Evolutionary conservation across 2,888 invertebrate species (phyloP).

Genomic region (Mesorhabditis belari): DNA sequence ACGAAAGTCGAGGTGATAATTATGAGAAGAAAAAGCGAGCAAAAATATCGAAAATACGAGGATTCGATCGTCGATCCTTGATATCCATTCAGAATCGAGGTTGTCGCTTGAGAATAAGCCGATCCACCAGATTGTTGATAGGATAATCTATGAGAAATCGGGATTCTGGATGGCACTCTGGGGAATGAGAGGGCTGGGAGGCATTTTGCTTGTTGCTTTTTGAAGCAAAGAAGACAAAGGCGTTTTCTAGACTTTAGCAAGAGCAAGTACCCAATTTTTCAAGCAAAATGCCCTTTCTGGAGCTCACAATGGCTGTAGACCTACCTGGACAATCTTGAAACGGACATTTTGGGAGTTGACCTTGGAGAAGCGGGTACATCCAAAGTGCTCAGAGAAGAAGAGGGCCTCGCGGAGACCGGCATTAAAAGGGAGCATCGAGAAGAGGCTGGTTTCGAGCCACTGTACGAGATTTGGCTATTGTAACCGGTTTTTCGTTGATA

Average conservation of each 20-base stretch:
- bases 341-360: neutral
- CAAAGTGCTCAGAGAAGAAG: neutral
- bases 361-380: neutral
- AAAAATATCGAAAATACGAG: conserved; percentile 24
- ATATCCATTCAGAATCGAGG: neutral
- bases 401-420: neutral
- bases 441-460: neutral
- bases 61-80: conserved; percentile 10
- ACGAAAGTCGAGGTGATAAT: conserved; percentile 15
- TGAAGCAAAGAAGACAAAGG: no score
- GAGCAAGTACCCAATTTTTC: no score
- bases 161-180: no score
- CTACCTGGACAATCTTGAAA: no score
- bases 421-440: neutral
- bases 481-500: neutral
- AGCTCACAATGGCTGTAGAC: no score
- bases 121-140: neutral
- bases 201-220: no score
- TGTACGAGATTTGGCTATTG: neutral
- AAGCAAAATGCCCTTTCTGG: no score
- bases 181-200: no score
- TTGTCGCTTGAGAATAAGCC: neutral
- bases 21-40: conserved; percentile 22
- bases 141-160: no score
- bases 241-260: no score